phyloP scores from a whole-genome alignment of 2,797 vertebrate species.

The Siniperca obscura region DNA sequence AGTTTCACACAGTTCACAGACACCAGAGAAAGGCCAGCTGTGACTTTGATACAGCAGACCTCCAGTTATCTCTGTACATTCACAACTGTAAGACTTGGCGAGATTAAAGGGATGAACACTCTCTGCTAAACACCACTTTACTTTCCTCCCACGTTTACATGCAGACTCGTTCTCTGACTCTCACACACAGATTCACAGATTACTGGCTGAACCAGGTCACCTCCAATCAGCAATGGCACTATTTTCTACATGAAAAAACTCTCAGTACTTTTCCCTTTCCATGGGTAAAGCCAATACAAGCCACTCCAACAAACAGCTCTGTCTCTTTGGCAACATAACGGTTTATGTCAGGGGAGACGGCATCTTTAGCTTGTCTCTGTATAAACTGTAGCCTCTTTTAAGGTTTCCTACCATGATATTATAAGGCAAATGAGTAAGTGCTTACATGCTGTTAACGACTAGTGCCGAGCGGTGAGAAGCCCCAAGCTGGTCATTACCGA shows the following conservation, averaged over 20 bases:
- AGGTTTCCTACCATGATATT: conserved; percentile 83
- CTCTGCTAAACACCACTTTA: conserved; percentile 66
- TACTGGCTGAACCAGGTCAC: conserved; percentile 32
- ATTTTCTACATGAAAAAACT: conserved; percentile 24
- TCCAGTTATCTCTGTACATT: conserved; percentile 70
- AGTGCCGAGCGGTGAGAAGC: conserved; percentile 81
- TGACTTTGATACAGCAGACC: conserved; percentile 54
- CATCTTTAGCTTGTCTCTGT: conserved; percentile 76
- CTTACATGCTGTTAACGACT: conserved; percentile 86
- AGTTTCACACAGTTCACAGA: conserved; percentile 54
- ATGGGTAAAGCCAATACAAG: conserved; percentile 7
- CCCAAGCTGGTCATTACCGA: conserved; percentile 85
- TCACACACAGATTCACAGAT: conserved; percentile 39
- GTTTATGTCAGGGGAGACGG: conserved; percentile 53
- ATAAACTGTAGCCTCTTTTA: conserved; percentile 82
- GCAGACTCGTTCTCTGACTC: conserved; percentile 45
- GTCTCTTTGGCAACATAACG: conserved; percentile 30
- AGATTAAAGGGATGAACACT: conserved; percentile 73
- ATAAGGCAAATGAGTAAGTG: conserved; percentile 87
- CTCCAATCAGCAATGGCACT: background rate
- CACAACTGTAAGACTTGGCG: conserved; percentile 66
- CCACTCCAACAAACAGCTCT: conserved; percentile 26
- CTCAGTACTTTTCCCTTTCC: conserved; percentile 17
- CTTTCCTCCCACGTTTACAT: conserved; percentile 52
- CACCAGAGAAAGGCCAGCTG: conserved; percentile 50